These are phyloP conservation scores for Nerophis ophidion DNA, from an alignment of 2,113 vertebrate species.

Conservation along the genomic window DNA sequence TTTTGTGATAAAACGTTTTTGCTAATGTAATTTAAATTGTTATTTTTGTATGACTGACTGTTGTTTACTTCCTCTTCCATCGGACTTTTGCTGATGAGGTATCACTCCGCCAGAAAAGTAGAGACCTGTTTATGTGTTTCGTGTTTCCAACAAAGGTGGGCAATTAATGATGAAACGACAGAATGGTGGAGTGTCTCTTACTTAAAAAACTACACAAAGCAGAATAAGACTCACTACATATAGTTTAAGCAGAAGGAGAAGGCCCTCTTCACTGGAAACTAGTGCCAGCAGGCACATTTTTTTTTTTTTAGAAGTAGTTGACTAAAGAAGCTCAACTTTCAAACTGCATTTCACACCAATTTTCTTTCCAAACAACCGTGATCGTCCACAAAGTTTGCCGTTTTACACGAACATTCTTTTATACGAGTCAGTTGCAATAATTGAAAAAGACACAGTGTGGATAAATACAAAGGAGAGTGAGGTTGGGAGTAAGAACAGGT, in stretches of 20 bases:
- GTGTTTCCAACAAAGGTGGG: too few relatives aligned
- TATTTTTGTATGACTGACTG: too few relatives aligned
- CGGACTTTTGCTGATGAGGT: too few relatives aligned
- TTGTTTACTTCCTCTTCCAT: too few relatives aligned
- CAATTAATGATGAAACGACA: too few relatives aligned
- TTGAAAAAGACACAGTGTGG: constrained; percentile 10
- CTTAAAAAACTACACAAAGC: too few relatives aligned
- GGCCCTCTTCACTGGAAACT: constrained; percentile 3
- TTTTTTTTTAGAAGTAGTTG: not conserved
- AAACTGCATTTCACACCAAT: not conserved
- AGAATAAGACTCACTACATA: too few relatives aligned
- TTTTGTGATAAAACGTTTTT: too few relatives aligned
- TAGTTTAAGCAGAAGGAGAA: constrained; percentile 1
- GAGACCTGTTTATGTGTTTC: too few relatives aligned
- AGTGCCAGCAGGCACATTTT: constrained; percentile 7
- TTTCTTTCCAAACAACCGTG: not conserved
- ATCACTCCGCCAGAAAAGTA: too few relatives aligned
- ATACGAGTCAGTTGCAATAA: constrained; percentile 4
- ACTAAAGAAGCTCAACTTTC: not conserved
- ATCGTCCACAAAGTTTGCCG: not conserved
- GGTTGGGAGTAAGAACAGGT: constrained; percentile 18
- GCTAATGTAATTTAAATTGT: too few relatives aligned
- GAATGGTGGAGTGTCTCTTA: too few relatives aligned
- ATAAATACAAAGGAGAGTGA: constrained; percentile 1
- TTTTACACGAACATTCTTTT: constrained; percentile 5